Evolutionary conservation across 1,140 invertebrate genomes (phyloP).

Genomic region (Apis dorsata): DNA sequence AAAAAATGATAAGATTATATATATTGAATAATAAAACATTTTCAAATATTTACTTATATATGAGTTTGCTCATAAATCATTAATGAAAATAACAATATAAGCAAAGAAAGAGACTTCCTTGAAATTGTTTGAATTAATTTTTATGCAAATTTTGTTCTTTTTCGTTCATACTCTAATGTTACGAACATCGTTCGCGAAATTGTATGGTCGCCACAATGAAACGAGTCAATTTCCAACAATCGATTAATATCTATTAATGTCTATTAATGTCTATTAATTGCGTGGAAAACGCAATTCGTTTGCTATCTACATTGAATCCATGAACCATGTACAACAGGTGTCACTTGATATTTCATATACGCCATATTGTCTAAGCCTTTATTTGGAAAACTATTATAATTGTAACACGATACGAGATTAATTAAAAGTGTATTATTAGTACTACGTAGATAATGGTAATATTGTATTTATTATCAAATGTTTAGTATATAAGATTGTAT

Average conservation of each 20-base stretch:
- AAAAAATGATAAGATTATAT: too few relatives aligned
- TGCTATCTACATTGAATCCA: not conserved
- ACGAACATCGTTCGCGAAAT: not conserved
- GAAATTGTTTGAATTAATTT: too few relatives aligned
- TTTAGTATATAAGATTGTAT: too few relatives aligned
- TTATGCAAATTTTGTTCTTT: not conserved
- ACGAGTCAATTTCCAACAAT: slow-evolving; percentile 18
- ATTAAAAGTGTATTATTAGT: not conserved
- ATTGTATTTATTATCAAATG: not conserved
- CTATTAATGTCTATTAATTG: too few relatives aligned
- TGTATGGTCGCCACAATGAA: not conserved
- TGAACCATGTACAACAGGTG: not conserved
- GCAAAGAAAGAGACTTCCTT: too few relatives aligned
- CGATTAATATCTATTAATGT: not conserved
- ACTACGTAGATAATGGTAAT: not conserved
- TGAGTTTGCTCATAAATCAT: too few relatives aligned
- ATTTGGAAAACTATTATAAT: not conserved
- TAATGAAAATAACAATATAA: too few relatives aligned
- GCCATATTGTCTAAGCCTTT: not conserved
- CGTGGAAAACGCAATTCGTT: not conserved
- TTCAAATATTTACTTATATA: too few relatives aligned
- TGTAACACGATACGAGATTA: too few relatives aligned
- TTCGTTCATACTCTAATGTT: not conserved
- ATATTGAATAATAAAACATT: too few relatives aligned
- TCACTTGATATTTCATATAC: not conserved